A percentile compares a stretch with the other conserved stretches of the same genome.
phyloP scores from a whole-genome alignment of 2,888 invertebrate species.

The Malthinus seriepunctatus region DNA sequence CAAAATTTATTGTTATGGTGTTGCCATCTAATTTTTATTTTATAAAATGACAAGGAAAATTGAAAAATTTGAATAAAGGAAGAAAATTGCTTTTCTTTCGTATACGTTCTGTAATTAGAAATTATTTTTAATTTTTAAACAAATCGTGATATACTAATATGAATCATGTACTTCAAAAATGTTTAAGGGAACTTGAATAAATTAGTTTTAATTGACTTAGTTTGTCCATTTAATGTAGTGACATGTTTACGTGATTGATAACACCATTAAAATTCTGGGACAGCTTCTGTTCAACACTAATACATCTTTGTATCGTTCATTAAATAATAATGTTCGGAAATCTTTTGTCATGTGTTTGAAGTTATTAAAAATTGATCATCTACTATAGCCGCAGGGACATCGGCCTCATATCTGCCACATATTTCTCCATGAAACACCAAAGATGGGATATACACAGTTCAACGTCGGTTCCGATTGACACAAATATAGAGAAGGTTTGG shows the following conservation, averaged over 20 bases:
- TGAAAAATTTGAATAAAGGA: slow-evolving; percentile 1
- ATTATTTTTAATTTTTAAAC: neutral
- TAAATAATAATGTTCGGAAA: neutral
- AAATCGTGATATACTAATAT: neutral
- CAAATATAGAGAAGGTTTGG: no score
- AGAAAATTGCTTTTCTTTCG: neutral
- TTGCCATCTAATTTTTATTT: slow-evolving; percentile 5
- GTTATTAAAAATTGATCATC: neutral
- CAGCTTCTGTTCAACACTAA: slow-evolving; percentile 12
- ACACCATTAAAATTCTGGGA: slow-evolving; percentile 13
- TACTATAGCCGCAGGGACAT: no score
- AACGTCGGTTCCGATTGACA: no score
- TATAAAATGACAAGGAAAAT: neutral
- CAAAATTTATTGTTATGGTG: slow-evolving; percentile 20
- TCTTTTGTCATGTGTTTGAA: neutral
- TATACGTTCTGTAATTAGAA: no score
- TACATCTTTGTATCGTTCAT: slow-evolving; percentile 7
- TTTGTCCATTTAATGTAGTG: slow-evolving; percentile 18
- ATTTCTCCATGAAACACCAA: no score
- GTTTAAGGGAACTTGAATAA: slow-evolving; percentile 14
- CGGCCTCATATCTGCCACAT: no score
- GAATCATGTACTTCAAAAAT: slow-evolving; percentile 1
- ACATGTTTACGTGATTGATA: slow-evolving; percentile 19
- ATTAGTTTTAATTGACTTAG: slow-evolving; percentile 23
- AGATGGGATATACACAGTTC: no score